Evolutionary conservation across 2,888 invertebrate genomes (phyloP).

Genomic region (Serrognathus titanus): DNA sequence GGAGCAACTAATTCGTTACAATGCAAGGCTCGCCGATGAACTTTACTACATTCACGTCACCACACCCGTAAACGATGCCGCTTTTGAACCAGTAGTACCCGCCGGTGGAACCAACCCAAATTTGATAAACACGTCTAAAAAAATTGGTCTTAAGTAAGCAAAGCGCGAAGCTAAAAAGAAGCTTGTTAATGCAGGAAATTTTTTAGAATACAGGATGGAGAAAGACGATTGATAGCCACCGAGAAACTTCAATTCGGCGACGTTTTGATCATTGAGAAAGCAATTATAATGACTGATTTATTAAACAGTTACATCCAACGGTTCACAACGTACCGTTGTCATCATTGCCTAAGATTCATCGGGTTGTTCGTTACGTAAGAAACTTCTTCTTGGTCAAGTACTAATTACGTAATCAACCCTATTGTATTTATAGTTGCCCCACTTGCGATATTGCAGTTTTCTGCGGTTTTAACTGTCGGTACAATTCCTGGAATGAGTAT

Average conservation of each 20-base stretch:
- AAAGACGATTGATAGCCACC: conserved; percentile 22
- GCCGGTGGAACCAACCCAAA: not conserved
- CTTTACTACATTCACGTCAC: not conserved
- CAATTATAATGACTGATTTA: conserved; percentile 28
- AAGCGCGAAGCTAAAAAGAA: not conserved
- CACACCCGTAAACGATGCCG: not conserved
- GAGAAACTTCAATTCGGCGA: conserved; percentile 17
- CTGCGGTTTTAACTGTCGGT: conserved; percentile 27
- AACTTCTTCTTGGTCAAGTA: conserved; percentile 1
- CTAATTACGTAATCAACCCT: not conserved
- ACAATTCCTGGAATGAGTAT: conserved; percentile 23
- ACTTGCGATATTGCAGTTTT: conserved; percentile 30
- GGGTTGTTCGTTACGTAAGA: conserved; percentile 27
- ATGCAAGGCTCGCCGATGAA: not conserved
- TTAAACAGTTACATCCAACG: conserved; percentile 19
- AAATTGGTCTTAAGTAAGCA: conserved; percentile 9
- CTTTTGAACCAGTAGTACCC: not conserved
- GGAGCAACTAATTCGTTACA: not conserved
- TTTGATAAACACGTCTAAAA: conserved; percentile 2
- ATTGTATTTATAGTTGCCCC: conserved; percentile 23
- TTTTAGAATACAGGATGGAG: conserved; percentile 9
- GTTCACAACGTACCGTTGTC: conserved; percentile 26
- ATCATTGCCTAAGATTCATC: conserved; percentile 28
- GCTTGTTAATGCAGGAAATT: not conserved
- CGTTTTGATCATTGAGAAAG: conserved; percentile 27